phyloP scores from a whole-genome alignment of 2,113 vertebrate genomes.

The Mesitornis unicolor region DNA sequence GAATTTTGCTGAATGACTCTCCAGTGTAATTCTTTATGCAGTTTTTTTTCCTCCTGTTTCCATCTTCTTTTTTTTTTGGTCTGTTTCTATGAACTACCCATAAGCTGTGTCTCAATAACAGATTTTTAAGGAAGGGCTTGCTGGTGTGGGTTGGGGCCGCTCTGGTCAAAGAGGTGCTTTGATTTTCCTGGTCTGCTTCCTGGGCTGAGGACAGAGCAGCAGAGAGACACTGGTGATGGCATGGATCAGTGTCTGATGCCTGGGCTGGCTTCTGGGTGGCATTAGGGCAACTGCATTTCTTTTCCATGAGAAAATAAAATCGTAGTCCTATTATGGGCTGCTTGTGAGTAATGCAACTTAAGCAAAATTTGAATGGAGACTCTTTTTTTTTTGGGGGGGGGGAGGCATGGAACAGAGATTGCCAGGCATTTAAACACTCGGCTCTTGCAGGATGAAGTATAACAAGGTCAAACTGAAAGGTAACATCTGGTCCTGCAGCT shows the following conservation, averaged over 20 bases:
- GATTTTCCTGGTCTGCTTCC: background rate
- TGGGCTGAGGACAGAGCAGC: background rate
- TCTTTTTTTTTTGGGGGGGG: background rate
- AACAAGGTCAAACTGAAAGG: background rate
- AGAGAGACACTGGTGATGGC: background rate
- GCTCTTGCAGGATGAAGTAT: background rate
- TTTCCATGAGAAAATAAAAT: background rate
- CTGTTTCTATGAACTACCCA: background rate
- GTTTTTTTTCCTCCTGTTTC: background rate
- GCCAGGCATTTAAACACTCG: background rate
- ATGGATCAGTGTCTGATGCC: background rate
- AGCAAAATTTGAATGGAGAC: background rate
- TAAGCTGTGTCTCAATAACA: background rate
- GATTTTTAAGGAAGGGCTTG: background rate
- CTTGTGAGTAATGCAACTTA: background rate
- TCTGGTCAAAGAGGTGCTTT: background rate
- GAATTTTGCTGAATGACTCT: background rate
- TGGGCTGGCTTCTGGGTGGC: background rate
- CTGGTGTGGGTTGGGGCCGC: background rate
- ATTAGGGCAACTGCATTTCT: background rate
- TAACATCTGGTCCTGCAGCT: background rate
- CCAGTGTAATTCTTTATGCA: background rate
- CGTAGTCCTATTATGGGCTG: background rate
- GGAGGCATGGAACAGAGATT: background rate
- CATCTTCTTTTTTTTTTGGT: background rate